Evolutionary conservation across 2,888 invertebrate species (phyloP), one percentile per base, ranked within the genome.

Genomic region (Oasisia sp.): DNA sequence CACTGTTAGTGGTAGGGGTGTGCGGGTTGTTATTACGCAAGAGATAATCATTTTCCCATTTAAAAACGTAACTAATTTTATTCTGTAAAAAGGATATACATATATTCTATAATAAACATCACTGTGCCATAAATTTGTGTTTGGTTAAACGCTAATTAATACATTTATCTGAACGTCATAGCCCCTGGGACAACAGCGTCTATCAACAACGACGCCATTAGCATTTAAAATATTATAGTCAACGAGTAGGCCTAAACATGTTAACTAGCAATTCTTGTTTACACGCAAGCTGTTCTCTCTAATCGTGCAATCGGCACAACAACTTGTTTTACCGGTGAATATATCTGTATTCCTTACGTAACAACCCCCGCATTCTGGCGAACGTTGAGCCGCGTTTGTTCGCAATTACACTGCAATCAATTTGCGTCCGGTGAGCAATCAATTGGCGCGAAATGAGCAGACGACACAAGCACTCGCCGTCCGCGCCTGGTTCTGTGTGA

Each of bases 301-400:
- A 74, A 74, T 74, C n/a, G 27, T 19, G 19, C 74, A 19, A 74
- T 74, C n/a, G 74, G 27, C 74, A 74, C 27, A 3, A 74, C 74
- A n/a, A 74, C 74, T 74, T 74, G 74, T 74, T 74, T 74, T 74
- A 74, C 74, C n/a, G n/a, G 27, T 74, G 74, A 50, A 50, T 50
- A 50, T 27, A 74, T 3, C 74, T 74, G 74, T 74, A 19, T 74
- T 74, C 7, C 74, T 74, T 74, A 74, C 74, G 74, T 74, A 74
- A 74, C 74, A 11, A 56, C 19, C 56, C 56, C 56, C 19, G 11
- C 56, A 11, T 27, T 74, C 74, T 74, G 50, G n/a, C 74, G 74
- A 74, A 74, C 74, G 27, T n/a, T 19, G 19, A 19, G n/a, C 7
- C 74, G 74, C 14, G 74, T 74, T 74, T 27, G 74, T 74, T 74